A percentile compares a stretch with the other conserved stretches of the same genome.
These are phyloP conservation scores for Wiebesia pumilae DNA, from an alignment of 1,140 invertebrate species.

Conservation along the genomic window DNA sequence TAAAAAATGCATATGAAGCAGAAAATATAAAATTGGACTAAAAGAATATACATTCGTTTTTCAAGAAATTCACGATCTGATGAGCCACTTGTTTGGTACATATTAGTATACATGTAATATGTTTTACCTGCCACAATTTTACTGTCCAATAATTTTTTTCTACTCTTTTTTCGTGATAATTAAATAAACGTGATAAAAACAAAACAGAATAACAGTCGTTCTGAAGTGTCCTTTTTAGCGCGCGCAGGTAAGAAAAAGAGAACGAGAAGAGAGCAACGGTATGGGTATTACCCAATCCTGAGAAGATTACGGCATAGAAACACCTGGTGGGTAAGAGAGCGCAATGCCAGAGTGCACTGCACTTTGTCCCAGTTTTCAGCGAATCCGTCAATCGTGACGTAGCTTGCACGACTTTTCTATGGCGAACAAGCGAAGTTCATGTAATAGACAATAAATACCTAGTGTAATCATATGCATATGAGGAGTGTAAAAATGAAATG, in stretches of 20 bases:
- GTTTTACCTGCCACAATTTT: constrained; percentile 36
- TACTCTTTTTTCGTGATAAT: background rate
- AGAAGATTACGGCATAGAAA: constrained; percentile 73
- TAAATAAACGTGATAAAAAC: background rate
- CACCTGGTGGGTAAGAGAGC: constrained; percentile 71
- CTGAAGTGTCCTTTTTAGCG: constrained; percentile 46
- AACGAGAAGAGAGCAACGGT: constrained; percentile 58
- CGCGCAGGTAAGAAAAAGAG: constrained; percentile 55
- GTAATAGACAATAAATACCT: constrained; percentile 13
- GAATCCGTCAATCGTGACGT: constrained; percentile 74
- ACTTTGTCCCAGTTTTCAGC: constrained; percentile 74
- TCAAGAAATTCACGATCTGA: background rate
- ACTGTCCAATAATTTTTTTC: background rate
- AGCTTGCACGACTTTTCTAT: constrained; percentile 69
- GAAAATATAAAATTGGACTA: constrained; percentile 2
- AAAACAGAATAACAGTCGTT: constrained; percentile 22
- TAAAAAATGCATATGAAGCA: background rate
- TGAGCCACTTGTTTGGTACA: constrained; percentile 40
- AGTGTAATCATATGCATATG: background rate
- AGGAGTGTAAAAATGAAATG: background rate
- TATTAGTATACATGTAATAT: constrained; percentile 23
- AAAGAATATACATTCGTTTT: background rate
- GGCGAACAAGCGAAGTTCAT: constrained; percentile 24
- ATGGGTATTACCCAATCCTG: constrained; percentile 71
- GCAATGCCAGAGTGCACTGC: constrained; percentile 75